These are phyloP conservation scores for Odontothrips loti DNA, from an alignment of 2,888 invertebrate species.

Conservation along the genomic window DNA sequence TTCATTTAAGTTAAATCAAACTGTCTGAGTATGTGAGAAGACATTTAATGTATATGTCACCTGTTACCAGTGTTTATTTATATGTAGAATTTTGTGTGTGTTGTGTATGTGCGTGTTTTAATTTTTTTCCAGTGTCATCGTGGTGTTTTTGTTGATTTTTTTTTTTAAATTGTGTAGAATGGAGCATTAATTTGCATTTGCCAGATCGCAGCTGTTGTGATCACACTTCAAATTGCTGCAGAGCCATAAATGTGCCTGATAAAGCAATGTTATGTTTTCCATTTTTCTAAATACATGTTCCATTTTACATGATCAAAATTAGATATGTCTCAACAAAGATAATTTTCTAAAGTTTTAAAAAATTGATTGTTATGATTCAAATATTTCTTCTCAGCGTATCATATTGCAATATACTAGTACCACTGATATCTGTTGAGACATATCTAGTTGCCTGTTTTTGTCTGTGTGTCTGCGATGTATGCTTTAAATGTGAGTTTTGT, in stretches of 20 bases:
- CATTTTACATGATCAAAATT: neutral
- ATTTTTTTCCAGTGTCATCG: constrained; percentile 25
- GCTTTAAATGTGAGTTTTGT: constrained; percentile 32
- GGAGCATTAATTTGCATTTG: constrained; percentile 23
- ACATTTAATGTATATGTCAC: constrained; percentile 25
- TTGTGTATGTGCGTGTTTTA: constrained; percentile 20
- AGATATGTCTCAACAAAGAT: neutral
- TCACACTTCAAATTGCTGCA: neutral
- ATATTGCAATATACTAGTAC: constrained; percentile 26
- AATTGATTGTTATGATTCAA: constrained; percentile 27
- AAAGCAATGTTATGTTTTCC: neutral
- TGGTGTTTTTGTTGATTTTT: constrained; percentile 19
- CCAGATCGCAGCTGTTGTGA: constrained; percentile 27
- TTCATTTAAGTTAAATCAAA: constrained; percentile 34
- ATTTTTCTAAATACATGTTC: neutral
- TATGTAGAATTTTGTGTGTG: constrained; percentile 29
- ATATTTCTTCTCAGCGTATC: constrained; percentile 13
- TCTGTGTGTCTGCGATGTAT: constrained; percentile 33
- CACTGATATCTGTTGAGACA: neutral
- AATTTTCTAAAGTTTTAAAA: constrained; percentile 18
- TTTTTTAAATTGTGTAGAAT: constrained; percentile 25
- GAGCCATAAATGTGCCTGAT: constrained; percentile 19
- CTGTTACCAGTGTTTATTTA: constrained; percentile 26
- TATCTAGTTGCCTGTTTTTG: constrained; percentile 22
- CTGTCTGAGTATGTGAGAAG: neutral